These are phyloP conservation scores for Cremastobaeus sp. DNA, from an alignment of 2,888 invertebrate genomes.

Conservation along the genomic window DNA sequence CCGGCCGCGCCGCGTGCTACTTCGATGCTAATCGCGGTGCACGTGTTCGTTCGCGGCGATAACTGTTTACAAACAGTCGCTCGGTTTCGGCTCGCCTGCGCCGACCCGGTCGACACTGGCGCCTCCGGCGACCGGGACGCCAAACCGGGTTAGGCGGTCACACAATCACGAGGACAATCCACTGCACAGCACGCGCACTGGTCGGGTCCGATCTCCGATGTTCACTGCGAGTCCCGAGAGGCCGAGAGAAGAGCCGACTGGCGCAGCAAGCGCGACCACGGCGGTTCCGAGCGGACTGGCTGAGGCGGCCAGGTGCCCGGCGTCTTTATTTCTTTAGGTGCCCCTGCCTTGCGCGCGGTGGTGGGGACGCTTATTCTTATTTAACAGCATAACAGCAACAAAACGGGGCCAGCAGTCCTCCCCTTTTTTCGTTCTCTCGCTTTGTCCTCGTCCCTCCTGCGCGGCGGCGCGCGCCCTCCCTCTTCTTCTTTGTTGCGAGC, in stretches of 20 bases:
- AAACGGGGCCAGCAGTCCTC: constrained; percentile 65
- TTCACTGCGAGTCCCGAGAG: constrained; percentile 5
- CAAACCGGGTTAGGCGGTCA: constrained; percentile 42
- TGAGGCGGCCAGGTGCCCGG: constrained; percentile 74
- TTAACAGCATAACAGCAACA: constrained; percentile 75
- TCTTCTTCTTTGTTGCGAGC: constrained; percentile 56
- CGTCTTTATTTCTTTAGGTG: constrained; percentile 77
- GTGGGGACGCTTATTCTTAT: constrained; percentile 74
- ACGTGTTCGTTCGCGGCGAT: constrained; percentile 37
- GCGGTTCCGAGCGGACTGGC: constrained; percentile 73
- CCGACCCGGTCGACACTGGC: no score
- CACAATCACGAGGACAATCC: constrained; percentile 34
- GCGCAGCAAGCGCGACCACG: constrained; percentile 19
- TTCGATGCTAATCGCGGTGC: constrained; percentile 35
- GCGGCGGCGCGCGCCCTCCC: constrained; percentile 12
- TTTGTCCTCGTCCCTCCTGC: constrained; percentile 25
- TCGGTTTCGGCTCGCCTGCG: neutral
- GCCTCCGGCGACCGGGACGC: no score
- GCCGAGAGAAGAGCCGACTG: neutral
- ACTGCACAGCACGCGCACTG: constrained; percentile 64
- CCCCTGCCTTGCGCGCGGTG: constrained; percentile 61
- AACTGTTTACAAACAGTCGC: constrained; percentile 37
- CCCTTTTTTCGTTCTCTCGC: constrained; percentile 49
- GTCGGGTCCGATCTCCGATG: neutral
- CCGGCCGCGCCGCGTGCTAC: constrained; percentile 40